Conservation (phyloP, 2,113 vertebrate genomes). For the Phylloscopus trochiloides region DNA sequence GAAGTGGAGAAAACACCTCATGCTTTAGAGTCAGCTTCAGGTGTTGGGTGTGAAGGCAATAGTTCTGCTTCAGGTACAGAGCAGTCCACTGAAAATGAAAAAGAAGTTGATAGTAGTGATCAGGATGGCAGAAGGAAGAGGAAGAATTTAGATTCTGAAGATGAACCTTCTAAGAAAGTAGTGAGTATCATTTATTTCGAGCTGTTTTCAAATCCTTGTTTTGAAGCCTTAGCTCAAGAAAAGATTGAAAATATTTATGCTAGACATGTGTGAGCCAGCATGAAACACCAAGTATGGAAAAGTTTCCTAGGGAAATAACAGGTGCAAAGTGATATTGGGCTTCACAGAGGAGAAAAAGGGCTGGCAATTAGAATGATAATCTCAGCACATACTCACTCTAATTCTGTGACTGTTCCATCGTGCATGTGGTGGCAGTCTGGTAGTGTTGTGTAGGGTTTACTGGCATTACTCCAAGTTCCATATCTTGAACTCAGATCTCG, state of each 20-base stretch:
- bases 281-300: not conserved
- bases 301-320: not conserved
- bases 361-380: not conserved
- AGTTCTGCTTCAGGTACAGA: conserved; percentile 1
- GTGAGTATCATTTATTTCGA: conserved; percentile 47
- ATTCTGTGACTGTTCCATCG: rapidly evolving
- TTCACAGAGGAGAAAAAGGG: not conserved
- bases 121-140: not conserved
- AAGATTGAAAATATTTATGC: not conserved
- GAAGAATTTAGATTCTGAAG: conserved; percentile 37
- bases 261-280: not conserved
- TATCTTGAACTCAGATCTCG: not conserved
- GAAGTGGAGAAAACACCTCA: not conserved
- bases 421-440: not conserved
- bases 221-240: not conserved
- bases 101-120: not conserved
- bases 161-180: conserved; percentile 28
- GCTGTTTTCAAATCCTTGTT: not conserved
- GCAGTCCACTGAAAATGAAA: not conserved
- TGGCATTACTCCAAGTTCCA: not conserved
- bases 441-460: not conserved
- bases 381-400: not conserved
- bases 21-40: conserved; percentile 21
- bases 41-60: not conserved
- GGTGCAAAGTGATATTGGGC: not conserved